phyloP scores from a whole-genome alignment of 2,113 vertebrate genomes.

The Pycnonotus jocosus region DNA sequence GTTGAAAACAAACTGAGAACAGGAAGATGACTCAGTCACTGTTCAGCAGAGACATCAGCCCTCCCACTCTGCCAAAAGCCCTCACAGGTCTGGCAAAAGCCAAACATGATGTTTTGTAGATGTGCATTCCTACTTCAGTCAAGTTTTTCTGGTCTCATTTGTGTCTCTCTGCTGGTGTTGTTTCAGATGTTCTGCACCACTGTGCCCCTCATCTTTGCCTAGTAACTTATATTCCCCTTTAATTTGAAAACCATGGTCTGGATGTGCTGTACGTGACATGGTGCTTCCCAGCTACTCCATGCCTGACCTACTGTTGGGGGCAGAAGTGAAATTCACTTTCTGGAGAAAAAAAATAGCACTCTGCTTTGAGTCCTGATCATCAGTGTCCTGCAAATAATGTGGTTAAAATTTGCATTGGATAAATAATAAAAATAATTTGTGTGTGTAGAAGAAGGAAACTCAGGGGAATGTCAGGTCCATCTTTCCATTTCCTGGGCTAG shows the following conservation, averaged over 20 bases:
- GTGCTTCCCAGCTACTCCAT: neutral
- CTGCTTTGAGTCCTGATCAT: neutral
- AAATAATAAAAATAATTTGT: neutral
- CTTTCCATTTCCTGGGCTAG: neutral
- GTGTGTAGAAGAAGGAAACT: neutral
- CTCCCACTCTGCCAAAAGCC: neutral
- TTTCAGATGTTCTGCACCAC: neutral
- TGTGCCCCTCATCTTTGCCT: neutral
- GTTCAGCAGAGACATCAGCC: neutral
- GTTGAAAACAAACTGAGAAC: neutral
- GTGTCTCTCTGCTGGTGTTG: neutral
- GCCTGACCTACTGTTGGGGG: neutral
- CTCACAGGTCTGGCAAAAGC: neutral
- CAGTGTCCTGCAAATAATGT: neutral
- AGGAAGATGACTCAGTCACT: neutral
- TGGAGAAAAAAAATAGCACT: neutral
- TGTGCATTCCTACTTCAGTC: neutral
- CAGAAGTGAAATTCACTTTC: neutral
- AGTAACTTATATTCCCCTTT: neutral
- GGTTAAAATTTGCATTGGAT: neutral
- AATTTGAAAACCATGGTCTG: fast-evolving
- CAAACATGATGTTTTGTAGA: neutral
- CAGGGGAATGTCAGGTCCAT: neutral
- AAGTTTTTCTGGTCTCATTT: neutral
- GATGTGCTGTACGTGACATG: neutral